A percentile compares a stretch with the other conserved stretches of the same genome.
Evolutionary conservation across 2,797 vertebrate genomes (phyloP).

Genomic region (Danio choprae): DNA sequence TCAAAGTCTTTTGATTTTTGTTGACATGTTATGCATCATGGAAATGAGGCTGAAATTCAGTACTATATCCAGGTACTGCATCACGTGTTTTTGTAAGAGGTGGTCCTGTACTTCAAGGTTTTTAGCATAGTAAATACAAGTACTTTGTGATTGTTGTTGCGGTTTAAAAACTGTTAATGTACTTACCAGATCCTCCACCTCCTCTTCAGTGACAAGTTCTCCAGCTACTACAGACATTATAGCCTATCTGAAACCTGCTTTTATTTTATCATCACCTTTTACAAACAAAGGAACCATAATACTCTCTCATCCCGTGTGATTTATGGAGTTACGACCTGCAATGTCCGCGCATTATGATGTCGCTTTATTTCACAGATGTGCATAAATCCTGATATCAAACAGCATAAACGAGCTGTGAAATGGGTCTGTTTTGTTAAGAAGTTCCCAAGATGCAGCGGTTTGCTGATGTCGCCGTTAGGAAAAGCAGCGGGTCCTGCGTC

Average conservation of each 20-base stretch:
- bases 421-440: slow-evolving; percentile 28
- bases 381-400: background rate
- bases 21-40: no score
- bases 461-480: slow-evolving; percentile 39
- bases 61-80: background rate
- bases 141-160: background rate
- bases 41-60: no score
- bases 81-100: background rate
- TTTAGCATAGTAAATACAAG: background rate
- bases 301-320: background rate
- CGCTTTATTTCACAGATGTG: background rate
- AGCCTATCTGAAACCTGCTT: background rate
- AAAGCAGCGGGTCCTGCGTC: slow-evolving; percentile 39
- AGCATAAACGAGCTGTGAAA: background rate
- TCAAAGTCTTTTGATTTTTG: no score
- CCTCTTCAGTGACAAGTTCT: slow-evolving; percentile 78
- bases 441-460: slow-evolving; percentile 36
- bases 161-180: no score
- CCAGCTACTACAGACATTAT: slow-evolving; percentile 75
- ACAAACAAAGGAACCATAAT: slow-evolving; percentile 25
- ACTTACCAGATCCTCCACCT: slow-evolving; percentile 79
- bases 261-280: slow-evolving; percentile 5
- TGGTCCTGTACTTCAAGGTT: background rate
- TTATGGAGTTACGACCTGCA: background rate
- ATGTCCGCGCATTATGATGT: background rate